Percentiles rank a stretch among this genome's conserved stretches.
Evolutionary conservation across 1,140 invertebrate genomes (phyloP).

Genomic region (Drosophila kohkoa): DNA sequence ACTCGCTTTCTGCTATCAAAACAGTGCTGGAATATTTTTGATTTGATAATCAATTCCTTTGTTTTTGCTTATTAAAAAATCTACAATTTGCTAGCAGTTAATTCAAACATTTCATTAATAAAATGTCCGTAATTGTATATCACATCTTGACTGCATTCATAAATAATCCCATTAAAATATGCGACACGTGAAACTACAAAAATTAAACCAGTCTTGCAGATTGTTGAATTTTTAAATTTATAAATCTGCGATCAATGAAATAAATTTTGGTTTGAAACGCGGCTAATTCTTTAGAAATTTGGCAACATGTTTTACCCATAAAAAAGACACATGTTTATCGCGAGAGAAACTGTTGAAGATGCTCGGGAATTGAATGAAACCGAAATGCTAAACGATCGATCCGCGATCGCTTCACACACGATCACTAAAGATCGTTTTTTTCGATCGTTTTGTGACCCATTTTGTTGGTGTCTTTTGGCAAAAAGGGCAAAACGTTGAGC

Average conservation of each 20-base stretch:
- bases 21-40: too few species aligned
- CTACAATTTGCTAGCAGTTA: too few species aligned
- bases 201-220: neutral
- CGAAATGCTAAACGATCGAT: slow-evolving; percentile 2
- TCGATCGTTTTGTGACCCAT: slow-evolving; percentile 12
- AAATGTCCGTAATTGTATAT: too few species aligned
- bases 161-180: too few species aligned
- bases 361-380: slow-evolving; percentile 1
- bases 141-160: too few species aligned
- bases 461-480: slow-evolving; percentile 17
- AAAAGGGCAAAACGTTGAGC: slow-evolving; percentile 15
- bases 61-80: too few species aligned
- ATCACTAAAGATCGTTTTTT: slow-evolving; percentile 11
- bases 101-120: too few species aligned
- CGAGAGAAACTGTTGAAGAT: neutral
- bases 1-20: too few species aligned
- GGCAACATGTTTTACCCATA: neutral
- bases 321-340: neutral
- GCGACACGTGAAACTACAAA: too few species aligned
- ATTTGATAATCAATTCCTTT: too few species aligned
- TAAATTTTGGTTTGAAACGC: neutral
- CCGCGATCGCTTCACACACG: neutral
- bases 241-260: neutral
- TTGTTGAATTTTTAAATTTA: neutral
- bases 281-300: neutral